Conservation (phyloP, 2,888 invertebrate genomes). For the Andrena camellia region DNA sequence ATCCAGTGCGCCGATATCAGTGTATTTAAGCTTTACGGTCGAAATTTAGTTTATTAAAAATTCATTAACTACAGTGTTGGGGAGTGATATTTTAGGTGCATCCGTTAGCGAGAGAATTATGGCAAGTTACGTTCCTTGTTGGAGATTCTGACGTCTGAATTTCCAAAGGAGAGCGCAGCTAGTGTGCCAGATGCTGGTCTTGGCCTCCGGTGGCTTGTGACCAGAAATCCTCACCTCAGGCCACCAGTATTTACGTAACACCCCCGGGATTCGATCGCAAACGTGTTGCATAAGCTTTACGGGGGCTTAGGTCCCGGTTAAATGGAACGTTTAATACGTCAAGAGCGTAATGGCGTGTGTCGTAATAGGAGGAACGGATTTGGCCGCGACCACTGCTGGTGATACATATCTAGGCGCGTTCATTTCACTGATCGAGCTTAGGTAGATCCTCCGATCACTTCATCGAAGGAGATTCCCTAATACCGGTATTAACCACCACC, state of each 20-base stretch:
- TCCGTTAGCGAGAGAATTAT: background rate
- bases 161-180: background rate
- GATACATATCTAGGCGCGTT: constrained; percentile 77
- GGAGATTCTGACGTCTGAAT: background rate
- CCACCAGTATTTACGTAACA: constrained; percentile 53
- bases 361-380: constrained; percentile 81
- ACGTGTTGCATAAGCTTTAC: constrained; percentile 70
- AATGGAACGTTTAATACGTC: constrained; percentile 78
- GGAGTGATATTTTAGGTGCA: background rate
- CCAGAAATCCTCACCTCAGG: constrained; percentile 39
- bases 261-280: constrained; percentile 64
- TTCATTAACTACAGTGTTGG: background rate
- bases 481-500: background rate
- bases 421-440: constrained; percentile 81
- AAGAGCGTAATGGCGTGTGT: constrained; percentile 77
- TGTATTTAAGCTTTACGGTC: too few species aligned
- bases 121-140: background rate
- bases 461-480: background rate
- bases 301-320: constrained; percentile 70
- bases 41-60: too few species aligned
- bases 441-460: constrained; percentile 11
- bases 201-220: background rate
- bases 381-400: constrained; percentile 72
- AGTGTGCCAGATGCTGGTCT: background rate
- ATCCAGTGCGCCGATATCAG: too few species aligned